Conservation (phyloP, 1,140 invertebrate species). For the Drosophila arawakana region DNA sequence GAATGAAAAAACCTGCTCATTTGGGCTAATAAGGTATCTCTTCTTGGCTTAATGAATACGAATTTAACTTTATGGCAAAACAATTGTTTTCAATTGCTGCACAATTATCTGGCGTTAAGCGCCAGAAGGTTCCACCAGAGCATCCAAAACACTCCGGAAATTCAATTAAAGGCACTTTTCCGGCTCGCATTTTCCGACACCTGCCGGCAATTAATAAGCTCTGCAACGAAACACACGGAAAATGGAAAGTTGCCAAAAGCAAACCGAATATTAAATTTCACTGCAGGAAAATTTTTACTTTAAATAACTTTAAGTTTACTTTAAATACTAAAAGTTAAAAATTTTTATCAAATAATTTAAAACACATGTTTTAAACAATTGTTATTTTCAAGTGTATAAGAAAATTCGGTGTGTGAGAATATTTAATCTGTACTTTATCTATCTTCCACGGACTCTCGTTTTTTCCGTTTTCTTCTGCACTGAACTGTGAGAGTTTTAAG, state of each 20-base stretch:
- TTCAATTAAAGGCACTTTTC: constrained; percentile 35
- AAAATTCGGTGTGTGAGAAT: neutral
- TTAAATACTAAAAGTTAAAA: no score
- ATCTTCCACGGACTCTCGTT: neutral
- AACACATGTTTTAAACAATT: neutral
- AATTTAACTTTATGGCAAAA: constrained; percentile 1
- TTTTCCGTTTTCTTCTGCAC: no score
- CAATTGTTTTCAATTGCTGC: constrained; percentile 22
- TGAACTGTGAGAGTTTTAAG: neutral
- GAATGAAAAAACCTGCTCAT: neutral
- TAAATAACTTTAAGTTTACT: no score
- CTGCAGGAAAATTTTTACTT: no score
- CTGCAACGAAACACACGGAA: neutral
- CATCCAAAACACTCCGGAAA: constrained; percentile 25
- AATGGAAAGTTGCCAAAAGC: neutral
- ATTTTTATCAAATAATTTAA: neutral
- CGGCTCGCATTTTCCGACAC: constrained; percentile 13
- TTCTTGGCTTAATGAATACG: neutral
- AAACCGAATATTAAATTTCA: neutral
- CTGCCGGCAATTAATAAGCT: constrained; percentile 31
- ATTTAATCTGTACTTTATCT: neutral
- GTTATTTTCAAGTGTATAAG: neutral
- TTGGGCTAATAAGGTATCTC: neutral
- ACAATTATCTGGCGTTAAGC: constrained; percentile 21
- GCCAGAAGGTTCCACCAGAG: constrained; percentile 19